Evolutionary conservation across 2,113 vertebrate genomes (phyloP).

Genomic region (Hippocampus guttulatus): DNA sequence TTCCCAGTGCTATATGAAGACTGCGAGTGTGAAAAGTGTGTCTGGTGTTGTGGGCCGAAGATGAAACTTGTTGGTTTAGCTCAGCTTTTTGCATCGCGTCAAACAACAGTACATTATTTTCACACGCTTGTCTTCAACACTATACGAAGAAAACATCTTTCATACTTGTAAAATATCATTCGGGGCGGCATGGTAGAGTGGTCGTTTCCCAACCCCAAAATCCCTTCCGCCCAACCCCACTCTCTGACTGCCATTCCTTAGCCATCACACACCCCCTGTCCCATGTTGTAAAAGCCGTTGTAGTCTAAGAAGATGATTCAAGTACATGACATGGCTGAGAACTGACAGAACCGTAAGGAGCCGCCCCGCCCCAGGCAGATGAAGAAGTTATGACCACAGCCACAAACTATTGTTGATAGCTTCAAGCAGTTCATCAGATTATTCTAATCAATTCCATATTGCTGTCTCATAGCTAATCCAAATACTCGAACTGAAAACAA

Average conservation of each 20-base stretch:
- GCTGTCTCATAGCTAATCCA: constrained; percentile 14
- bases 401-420: not conserved
- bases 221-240: not conserved
- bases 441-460: constrained; percentile 19
- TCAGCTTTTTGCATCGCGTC: constrained; percentile 5
- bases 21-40: constrained; percentile 12
- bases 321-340: not conserved
- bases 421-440: not conserved
- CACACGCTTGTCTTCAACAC: not conserved
- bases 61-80: constrained; percentile 12
- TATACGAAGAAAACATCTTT: not conserved
- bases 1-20: constrained; percentile 10
- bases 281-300: not conserved
- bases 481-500: constrained; percentile 11
- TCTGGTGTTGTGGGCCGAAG: not conserved
- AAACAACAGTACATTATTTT: not conserved
- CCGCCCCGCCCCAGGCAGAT: not conserved
- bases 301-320: not conserved
- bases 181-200: too few species aligned
- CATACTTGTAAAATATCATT: not conserved
- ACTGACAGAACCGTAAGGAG: not conserved
- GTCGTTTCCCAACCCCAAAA: not conserved
- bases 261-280: not conserved
- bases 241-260: not conserved
- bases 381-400: not conserved